phyloP scores from a whole-genome alignment of 1,140 invertebrate genomes.

The Nasonia vitripennis region DNA sequence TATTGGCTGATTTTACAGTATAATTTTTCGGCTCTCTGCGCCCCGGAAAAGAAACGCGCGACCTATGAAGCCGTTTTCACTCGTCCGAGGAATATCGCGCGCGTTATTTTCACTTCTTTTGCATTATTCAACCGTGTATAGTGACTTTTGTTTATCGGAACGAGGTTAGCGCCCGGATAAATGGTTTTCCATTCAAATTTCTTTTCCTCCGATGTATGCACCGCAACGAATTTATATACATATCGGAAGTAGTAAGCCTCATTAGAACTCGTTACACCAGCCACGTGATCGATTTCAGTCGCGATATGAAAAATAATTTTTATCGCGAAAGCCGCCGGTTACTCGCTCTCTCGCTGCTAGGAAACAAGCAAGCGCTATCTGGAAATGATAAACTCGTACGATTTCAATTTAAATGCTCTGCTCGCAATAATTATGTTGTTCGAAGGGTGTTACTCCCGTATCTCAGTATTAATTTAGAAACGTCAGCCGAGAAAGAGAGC shows the following conservation, averaged over 20 bases:
- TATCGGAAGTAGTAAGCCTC: too few species aligned
- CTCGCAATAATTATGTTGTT: slow-evolving; percentile 1
- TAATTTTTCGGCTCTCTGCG: background rate
- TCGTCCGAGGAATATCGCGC: background rate
- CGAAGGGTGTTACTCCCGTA: background rate
- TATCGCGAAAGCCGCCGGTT: background rate
- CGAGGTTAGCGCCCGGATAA: background rate
- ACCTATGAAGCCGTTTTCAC: background rate
- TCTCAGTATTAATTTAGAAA: background rate
- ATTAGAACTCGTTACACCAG: too few species aligned
- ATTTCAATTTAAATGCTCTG: background rate
- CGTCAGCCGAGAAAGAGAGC: background rate
- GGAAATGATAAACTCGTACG: background rate
- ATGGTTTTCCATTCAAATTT: background rate
- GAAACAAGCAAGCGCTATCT: background rate
- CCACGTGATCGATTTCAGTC: too few species aligned
- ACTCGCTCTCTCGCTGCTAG: too few species aligned
- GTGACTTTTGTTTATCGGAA: background rate
- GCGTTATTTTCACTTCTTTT: background rate
- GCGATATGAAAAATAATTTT: too few species aligned
- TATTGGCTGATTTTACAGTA: slow-evolving; percentile 1
- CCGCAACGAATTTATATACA: background rate
- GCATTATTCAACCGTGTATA: background rate
- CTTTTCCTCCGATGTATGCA: background rate
- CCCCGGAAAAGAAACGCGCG: background rate